Conservation (phyloP, 2,888 invertebrate genomes). For the Cataglyphis altisquamis region DNA sequence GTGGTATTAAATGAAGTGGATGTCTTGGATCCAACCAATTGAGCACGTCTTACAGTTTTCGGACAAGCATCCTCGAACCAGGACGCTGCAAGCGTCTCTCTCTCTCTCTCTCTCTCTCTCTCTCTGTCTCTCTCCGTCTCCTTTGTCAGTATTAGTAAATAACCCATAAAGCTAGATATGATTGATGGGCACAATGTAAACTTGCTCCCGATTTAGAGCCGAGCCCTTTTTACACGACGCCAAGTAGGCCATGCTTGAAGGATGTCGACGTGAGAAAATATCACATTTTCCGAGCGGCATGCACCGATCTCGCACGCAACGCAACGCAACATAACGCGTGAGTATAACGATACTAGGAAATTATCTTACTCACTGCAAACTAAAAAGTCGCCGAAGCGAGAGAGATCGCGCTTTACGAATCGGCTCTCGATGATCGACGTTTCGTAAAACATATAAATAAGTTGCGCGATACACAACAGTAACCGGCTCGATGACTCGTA, state of each 20-base stretch:
- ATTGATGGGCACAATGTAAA: slow-evolving; percentile 74
- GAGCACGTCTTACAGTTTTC: slow-evolving; percentile 52
- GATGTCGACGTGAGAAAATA: slow-evolving; percentile 75
- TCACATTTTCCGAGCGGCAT: slow-evolving; percentile 69
- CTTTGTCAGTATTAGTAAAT: slow-evolving; percentile 69
- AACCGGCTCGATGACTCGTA: slow-evolving; percentile 29
- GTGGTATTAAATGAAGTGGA: neutral
- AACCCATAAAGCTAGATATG: slow-evolving; percentile 73
- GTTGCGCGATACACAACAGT: neutral
- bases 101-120: too few relatives aligned
- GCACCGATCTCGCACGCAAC: slow-evolving; percentile 51
- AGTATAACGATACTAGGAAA: slow-evolving; percentile 69
- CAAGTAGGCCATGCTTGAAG: slow-evolving; percentile 77
- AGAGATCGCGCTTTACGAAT: slow-evolving; percentile 42
- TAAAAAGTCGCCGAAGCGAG: neutral
- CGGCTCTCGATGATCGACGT: neutral
- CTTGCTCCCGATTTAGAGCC: slow-evolving; percentile 80
- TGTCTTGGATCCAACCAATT: neutral
- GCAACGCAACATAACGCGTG: slow-evolving; percentile 27
- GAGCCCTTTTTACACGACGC: slow-evolving; percentile 79
- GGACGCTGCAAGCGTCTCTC: slow-evolving; percentile 22
- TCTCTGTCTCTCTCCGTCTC: neutral
- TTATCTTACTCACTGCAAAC: slow-evolving; percentile 38
- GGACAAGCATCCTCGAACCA: slow-evolving; percentile 47
- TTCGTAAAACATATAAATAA: slow-evolving; percentile 37